Conservation (phyloP, 2,113 vertebrate genomes). For the Phalacrocorax aristotelis region DNA sequence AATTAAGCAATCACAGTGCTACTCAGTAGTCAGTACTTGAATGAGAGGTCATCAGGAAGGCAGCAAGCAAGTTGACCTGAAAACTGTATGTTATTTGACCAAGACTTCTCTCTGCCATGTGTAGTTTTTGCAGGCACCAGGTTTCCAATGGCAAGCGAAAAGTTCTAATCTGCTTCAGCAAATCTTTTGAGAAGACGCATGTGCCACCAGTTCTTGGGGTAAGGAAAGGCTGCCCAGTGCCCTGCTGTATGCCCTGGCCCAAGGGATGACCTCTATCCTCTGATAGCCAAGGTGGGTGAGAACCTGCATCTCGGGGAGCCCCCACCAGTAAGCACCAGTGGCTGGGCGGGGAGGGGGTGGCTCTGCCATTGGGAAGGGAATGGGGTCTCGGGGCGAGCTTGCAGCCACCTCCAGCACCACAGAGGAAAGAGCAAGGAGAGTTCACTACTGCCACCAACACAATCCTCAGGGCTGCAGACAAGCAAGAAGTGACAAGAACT, state of each 20-base stretch:
- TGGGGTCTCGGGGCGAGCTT: fast-evolving
- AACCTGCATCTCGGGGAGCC: neutral
- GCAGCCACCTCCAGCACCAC: neutral
- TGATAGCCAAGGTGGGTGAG: neutral
- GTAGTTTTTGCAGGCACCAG: neutral
- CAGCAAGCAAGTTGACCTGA: neutral
- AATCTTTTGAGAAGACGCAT: neutral
- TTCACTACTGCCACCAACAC: too few relatives aligned
- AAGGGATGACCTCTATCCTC: too few relatives aligned
- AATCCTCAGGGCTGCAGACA: neutral
- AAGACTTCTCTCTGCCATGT: neutral
- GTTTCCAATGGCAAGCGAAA: neutral
- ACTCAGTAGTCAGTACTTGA: neutral
- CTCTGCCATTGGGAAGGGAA: neutral
- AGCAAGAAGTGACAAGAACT: neutral
- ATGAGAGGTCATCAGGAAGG: neutral
- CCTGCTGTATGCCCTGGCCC: neutral
- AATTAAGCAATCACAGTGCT: neutral
- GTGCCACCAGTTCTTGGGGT: fast-evolving
- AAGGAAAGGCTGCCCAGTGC: neutral
- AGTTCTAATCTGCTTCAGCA: neutral
- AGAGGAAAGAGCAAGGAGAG: neutral
- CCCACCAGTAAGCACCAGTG: neutral
- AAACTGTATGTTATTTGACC: neutral
- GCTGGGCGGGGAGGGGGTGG: neutral